A percentile compares a stretch with the other conserved stretches of the same genome.
Evolutionary conservation across 2,888 invertebrate genomes (phyloP).

Genomic region (Eristalis arbustorum): DNA sequence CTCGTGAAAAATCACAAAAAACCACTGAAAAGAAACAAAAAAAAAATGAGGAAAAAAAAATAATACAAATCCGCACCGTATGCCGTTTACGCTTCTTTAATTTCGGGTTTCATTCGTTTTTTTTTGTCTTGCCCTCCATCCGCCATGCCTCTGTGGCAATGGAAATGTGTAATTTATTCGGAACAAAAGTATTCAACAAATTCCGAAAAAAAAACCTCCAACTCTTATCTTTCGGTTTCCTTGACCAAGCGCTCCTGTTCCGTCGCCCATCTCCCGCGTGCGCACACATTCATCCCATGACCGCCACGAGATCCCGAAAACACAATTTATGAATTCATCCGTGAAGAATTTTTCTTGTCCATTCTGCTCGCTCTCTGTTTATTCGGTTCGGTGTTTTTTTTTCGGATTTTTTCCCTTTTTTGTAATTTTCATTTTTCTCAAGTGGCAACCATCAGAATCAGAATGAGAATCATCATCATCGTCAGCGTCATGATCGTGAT

Average conservation of each 20-base stretch:
- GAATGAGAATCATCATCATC: slow-evolving; percentile 27
- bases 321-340: slow-evolving; percentile 67
- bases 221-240: slow-evolving; percentile 14
- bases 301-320: slow-evolving; percentile 38
- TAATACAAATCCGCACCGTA: slow-evolving; percentile 22
- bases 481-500: slow-evolving; percentile 45
- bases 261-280: neutral
- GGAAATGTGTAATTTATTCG: slow-evolving; percentile 58
- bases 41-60: neutral
- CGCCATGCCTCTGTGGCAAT: neutral
- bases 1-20: neutral
- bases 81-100: slow-evolving; percentile 18
- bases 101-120: slow-evolving; percentile 25
- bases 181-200: slow-evolving; percentile 54
- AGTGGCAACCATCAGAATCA: slow-evolving; percentile 54
- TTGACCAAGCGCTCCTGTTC: slow-evolving; percentile 38
- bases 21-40: neutral
- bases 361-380: neutral
- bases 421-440: slow-evolving; percentile 54
- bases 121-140: neutral
- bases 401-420: slow-evolving; percentile 10
- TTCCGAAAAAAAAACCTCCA: slow-evolving; percentile 15
- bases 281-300: neutral
- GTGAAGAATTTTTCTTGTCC: slow-evolving; percentile 47
- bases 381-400: neutral